phyloP scores from a whole-genome alignment of 2,888 invertebrate genomes.

The Merodon equestris region DNA sequence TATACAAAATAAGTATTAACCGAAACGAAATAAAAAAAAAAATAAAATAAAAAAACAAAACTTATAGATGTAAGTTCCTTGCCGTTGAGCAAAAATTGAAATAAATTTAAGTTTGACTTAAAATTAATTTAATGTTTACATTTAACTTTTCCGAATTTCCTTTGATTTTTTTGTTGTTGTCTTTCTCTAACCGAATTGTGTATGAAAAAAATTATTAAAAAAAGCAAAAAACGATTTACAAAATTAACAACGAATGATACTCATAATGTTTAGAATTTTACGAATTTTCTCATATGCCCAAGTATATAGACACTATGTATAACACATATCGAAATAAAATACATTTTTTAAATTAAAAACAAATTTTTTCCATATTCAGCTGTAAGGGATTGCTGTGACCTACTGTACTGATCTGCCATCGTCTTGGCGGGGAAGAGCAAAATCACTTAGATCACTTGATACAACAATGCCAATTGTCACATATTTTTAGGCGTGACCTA shows the following conservation, averaged over 20 bases:
- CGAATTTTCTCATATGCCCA: conserved; percentile 53
- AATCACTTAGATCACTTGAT: too few species aligned
- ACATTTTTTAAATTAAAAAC: too few species aligned
- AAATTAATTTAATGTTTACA: conserved; percentile 11
- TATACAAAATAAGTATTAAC: conserved; percentile 17
- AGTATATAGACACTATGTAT: conserved; percentile 1
- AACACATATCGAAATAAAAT: too few species aligned
- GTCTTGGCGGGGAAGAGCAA: too few species aligned
- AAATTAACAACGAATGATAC: conserved; percentile 75
- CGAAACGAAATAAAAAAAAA: not conserved
- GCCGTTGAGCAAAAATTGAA: not conserved
- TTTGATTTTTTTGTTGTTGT: too few species aligned
- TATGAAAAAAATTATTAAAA: not conserved
- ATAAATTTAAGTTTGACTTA: not conserved
- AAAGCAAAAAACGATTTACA: conserved; percentile 21
- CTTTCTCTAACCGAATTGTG: not conserved
- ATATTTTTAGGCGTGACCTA: too few species aligned
- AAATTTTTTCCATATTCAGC: too few species aligned
- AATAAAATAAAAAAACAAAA: not conserved
- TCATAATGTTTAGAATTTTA: conserved; percentile 72
- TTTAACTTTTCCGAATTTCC: conserved; percentile 1
- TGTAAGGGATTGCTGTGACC: too few species aligned
- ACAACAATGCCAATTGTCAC: too few species aligned
- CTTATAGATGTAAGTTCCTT: not conserved
- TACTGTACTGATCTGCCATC: too few species aligned